Evolutionary conservation across 2,888 invertebrate species (phyloP).

Genomic region (Torymus texanus): DNA sequence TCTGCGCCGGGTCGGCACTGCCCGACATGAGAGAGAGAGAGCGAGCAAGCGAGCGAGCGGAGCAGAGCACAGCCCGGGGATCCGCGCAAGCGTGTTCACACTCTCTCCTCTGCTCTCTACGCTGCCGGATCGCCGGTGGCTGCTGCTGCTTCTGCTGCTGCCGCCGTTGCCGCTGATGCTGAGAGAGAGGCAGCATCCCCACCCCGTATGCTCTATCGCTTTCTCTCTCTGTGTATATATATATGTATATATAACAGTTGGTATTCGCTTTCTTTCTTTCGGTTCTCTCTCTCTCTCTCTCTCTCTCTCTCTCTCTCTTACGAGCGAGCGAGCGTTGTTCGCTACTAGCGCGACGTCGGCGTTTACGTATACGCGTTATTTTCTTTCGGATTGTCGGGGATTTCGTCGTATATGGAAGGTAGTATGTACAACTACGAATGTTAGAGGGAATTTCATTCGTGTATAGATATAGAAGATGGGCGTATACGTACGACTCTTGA

Average conservation of each 20-base stretch:
- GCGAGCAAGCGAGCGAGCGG: conserved; percentile 64
- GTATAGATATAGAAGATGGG: too few species aligned
- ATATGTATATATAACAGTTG: too few species aligned
- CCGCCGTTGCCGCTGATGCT: too few species aligned
- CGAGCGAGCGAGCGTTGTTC: neutral
- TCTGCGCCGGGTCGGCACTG: conserved; percentile 71
- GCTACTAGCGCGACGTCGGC: neutral
- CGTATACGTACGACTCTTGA: too few species aligned
- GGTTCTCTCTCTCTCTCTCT: neutral
- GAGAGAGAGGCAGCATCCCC: too few species aligned
- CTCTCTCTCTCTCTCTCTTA: neutral
- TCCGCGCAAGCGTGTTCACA: conserved; percentile 74
- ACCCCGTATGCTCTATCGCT: too few species aligned
- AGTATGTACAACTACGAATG: too few species aligned
- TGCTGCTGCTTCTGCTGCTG: conserved; percentile 63
- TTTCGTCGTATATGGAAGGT: too few species aligned
- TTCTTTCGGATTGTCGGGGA: too few species aligned
- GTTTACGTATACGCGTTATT: too few species aligned
- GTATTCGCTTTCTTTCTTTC: neutral
- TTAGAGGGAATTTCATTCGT: too few species aligned
- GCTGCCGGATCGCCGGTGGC: neutral
- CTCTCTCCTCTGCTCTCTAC: conserved; percentile 60
- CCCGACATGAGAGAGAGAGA: conserved; percentile 60
- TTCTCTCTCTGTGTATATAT: too few species aligned
- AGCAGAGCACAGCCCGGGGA: conserved; percentile 73